Base-by-base conservation (phyloP, 2,888 invertebrate species). In the Lysandra bellargus region DNA sequence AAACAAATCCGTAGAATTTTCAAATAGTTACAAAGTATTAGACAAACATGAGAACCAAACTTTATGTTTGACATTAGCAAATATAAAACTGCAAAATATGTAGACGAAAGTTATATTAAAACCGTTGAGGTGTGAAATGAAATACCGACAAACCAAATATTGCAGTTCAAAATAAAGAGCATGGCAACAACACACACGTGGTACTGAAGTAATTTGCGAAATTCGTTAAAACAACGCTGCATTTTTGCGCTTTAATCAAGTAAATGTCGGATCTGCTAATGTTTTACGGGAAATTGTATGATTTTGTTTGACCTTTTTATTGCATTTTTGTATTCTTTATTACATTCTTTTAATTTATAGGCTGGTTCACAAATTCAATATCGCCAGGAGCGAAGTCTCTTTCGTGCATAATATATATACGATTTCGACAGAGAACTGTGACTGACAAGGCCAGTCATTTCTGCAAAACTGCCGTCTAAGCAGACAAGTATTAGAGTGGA, bases 71-170 rank as follows among this genome's bases (percentile, higher is more conserved):
- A 30, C 64, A 14, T 23, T 69, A 12, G 9, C 60, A 33, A 12
- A 64, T 33, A 33, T 69, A 30, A 69, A 69, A 69, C 12, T 69
- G 5, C 14, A 40, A 44, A 74, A 74, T 74, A 9, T 12, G n/a
- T n/a, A 74, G n/a, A 12, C 23, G 49, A 75, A 74, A 74, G 40
- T 23, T 75, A 49, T 49, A 75, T 75, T 75, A 49, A 75, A 75
- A 75, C 75, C 75, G 30, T 23, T 49, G 49, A 75, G 75, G 75
- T 49, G 75, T 49, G 49, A 75, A 74, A 74, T 74, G 44, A 40
- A 75, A 75, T 75, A 44, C 75, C 44, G 49, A n/a, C 44, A 53
- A 75, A 75, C n/a, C 9, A 49, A 75, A 75, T 75, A 49, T 53
- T 75, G 75, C 49, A 23, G 44, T 30, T 49, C 44, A 75, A 74